Evolutionary conservation across 2,113 vertebrate species (phyloP).

Genomic region (Bombycilla garrulus): DNA sequence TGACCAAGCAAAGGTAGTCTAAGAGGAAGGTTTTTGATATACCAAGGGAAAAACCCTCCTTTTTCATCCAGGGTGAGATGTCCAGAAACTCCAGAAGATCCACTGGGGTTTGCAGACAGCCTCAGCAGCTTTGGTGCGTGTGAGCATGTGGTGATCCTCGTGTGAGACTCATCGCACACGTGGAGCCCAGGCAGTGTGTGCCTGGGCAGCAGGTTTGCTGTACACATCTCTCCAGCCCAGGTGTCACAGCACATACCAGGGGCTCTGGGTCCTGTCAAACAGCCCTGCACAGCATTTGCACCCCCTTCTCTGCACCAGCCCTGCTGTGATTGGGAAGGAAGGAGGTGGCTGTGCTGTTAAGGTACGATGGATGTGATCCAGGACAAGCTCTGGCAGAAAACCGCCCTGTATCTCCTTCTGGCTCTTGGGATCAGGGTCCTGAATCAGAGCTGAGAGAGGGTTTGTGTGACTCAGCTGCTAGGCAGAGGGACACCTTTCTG

Average conservation of each 20-base stretch:
- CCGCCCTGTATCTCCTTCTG: not conserved
- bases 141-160: not conserved
- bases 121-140: rapidly evolving
- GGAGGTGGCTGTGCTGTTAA: not conserved
- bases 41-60: not conserved
- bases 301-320: not conserved
- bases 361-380: not conserved
- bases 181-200: not conserved
- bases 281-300: not conserved
- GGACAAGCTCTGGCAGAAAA: not conserved
- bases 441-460: not conserved
- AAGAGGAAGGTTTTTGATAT: not conserved
- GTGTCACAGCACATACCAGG: no score
- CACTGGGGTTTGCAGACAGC: not conserved
- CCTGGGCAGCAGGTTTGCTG: not conserved
- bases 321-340: not conserved
- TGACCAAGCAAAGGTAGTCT: not conserved
- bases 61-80: not conserved
- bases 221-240: not conserved
- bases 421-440: not conserved
- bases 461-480: not conserved
- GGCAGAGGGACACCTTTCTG: not conserved
- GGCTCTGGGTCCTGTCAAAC: not conserved
- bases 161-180: not conserved
- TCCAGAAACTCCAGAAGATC: not conserved